Evolutionary conservation across 2,888 invertebrate genomes (phyloP), one percentile per base, ranked within the genome.

Genomic region (Slavum lentiscoides): DNA sequence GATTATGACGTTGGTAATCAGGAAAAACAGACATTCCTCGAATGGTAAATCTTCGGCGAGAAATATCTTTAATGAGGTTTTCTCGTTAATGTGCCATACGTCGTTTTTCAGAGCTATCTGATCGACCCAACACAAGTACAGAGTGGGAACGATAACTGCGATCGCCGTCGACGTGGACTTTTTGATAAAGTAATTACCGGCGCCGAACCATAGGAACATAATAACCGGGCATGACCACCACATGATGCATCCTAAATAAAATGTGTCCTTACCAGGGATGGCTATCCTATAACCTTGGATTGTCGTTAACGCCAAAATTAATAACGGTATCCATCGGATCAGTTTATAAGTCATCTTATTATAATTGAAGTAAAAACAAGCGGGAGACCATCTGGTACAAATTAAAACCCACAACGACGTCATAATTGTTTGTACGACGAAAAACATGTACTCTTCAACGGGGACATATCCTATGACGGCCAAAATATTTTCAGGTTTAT

Each of bases 71-170:
- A 80, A 58, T 19, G 70, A 64, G 8, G 80, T 80, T 6, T 58
- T 66, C n/a, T 80, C 80, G 58, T 80, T 80, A 4, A 80, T 80
- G n/a, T 80, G 72, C 80, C 80, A 80, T 9, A 80, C 80, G 70
- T 66, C 39, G 15, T 64, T 58, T 37, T 66, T 72, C 5, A 80
- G 64, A 0, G 80, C 80, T 58, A 80, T 80, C 9, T 43, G 64
- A 30, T 80, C 80, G 19, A 80, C 43, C 80, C 80, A 80, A 19
- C 72, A 80, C 19, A 80, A 19, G 62, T 80, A 80, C n/a, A 80
- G 5, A 15, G 80, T 80, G 0, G 80, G 72, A 2, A 80, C 43
- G 8, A 80, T n/a, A 11, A 80, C 15, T 4, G 80, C 72, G 39
- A 66, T 30, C 19, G 30, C 11, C 1, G 64, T 5, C 2, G 58